phyloP scores from a whole-genome alignment of 2,888 invertebrate genomes.

The Pedicia rivosa region DNA sequence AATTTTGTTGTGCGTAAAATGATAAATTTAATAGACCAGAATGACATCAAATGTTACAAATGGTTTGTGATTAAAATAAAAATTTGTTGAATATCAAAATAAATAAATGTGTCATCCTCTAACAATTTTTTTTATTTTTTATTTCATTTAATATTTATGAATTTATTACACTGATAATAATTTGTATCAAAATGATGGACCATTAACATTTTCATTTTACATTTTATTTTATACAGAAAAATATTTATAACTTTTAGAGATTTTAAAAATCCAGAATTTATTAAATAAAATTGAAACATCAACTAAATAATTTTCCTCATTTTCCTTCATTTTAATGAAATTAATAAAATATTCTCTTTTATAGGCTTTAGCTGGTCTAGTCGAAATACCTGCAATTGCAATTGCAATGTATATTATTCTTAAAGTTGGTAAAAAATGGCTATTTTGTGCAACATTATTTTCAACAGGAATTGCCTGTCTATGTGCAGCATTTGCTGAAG shows the following conservation, averaged over 20 bases:
- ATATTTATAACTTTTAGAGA: too few relatives aligned
- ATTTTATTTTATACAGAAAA: background rate
- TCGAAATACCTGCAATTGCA: slow-evolving; percentile 64
- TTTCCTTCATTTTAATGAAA: too few relatives aligned
- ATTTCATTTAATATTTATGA: slow-evolving; percentile 1
- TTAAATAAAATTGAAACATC: too few relatives aligned
- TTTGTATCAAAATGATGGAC: background rate
- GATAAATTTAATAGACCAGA: too few relatives aligned
- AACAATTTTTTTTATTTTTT: background rate
- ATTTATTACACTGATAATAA: background rate
- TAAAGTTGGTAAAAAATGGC: slow-evolving; percentile 55
- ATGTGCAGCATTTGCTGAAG: slow-evolving; percentile 38
- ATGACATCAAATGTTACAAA: too few relatives aligned
- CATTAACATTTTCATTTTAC: background rate
- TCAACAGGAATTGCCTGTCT: slow-evolving; percentile 54
- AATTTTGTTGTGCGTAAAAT: too few relatives aligned
- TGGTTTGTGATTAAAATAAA: background rate
- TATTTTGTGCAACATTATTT: slow-evolving; percentile 50
- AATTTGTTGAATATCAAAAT: background rate
- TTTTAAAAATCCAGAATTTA: too few relatives aligned
- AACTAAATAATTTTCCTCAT: too few relatives aligned
- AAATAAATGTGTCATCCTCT: background rate
- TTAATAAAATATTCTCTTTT: slow-evolving; percentile 11
- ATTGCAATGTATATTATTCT: slow-evolving; percentile 59
- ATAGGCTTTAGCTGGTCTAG: slow-evolving; percentile 48